Base-by-base conservation (phyloP, 1,140 invertebrate species). In the Pseudoatta argentina region DNA sequence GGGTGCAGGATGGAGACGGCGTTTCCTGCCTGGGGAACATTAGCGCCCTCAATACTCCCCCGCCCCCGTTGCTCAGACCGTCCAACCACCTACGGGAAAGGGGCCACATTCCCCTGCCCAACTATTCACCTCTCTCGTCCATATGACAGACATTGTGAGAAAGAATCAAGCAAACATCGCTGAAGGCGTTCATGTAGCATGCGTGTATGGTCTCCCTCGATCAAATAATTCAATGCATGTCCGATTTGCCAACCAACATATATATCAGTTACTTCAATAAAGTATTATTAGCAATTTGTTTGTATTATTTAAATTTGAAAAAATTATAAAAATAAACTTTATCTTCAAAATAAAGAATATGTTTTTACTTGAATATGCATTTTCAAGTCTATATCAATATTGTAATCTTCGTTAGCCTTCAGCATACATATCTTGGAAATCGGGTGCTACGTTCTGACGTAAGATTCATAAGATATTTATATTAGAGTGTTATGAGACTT, bases 21-120 rank as follows among this genome's bases (percentile, higher is more conserved):
- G 93, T 94, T 94, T 95, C 94, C 94, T 93, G 94, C 94, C 94
- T 91, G 89, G 88, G 92, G 93, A 94, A 94, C 93, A 94, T 94
- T 94, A 94, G 94, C 94, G 94, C 93, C 94, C 94, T 94, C 94
- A 92, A 94, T 94, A 94, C 92, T 94, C 94, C 83, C 86, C 88
- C 91, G 91, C 88, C 66, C 67, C 79, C 59, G 5, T 81, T 21
- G 64, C 73, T 86, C 79, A 76, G 82, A 27, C 64, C 82, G 77
- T 76, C 86, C 87, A 78, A 53, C 86, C 81, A 73, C 71, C 79
- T 83, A 39, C 86, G 34, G 61, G 61, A 85, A 82, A 82, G 85
- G 78, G 89, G 85, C 77, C 51, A 75, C 83, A 85, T 78, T 90
- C 82, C 77, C 87, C 67, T 77, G 59, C 86, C 78, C 88, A 69